Base-by-base conservation (phyloP, 1,140 invertebrate genomes). In the Caerostris extrusa region DNA sequence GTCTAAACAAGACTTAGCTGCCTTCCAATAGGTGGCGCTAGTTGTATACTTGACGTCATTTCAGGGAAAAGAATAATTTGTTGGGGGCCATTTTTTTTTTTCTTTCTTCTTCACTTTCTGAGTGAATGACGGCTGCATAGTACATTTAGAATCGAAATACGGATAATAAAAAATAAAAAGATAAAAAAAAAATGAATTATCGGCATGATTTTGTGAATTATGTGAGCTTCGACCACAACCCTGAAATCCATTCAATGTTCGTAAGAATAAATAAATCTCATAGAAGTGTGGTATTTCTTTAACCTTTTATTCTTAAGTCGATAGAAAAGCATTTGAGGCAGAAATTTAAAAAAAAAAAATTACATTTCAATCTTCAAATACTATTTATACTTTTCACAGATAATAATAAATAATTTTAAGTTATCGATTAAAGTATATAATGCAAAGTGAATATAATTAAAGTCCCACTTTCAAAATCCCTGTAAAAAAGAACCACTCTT, bases 1-100 rank as follows among this genome's bases (percentile, higher is more conserved):
- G n/a, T 50, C 58, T 88, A 88, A 88, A 88, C 50, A 64, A 88
- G 61, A 88, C 60, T 50, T 19, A 14, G 12, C 86, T 88, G 34
- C 60, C 17, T 58, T 10, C 61, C 86, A 57, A 34, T 67, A 88
- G 86, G 56, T 67, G 86, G 60, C 86, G 60, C 50, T 57, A 55
- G 19, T 7, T 53, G 61, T 2, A 55, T 88, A 34, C 64, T 60
- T 53, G 61, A 61, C 58, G 58, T 67, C 58, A 64, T 57, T 67
- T 55, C n/a, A 34, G 8, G 57, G 55, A 58, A 85, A 67, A 58
- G 60, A 17, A 88, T 64, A 64, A 61, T 64, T 61, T 88, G 53
- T 56, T 85, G 10, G 19, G 4, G 3, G 6, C 14, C 14, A 12
- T 67, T 88, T 34, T 34, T 17, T 64, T 88, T 67, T 67, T 64